Percentiles rank a stretch among this genome's conserved stretches.
phyloP scores from a whole-genome alignment of 2,113 vertebrate genomes.

The Melanostigma gelatinosum region DNA sequence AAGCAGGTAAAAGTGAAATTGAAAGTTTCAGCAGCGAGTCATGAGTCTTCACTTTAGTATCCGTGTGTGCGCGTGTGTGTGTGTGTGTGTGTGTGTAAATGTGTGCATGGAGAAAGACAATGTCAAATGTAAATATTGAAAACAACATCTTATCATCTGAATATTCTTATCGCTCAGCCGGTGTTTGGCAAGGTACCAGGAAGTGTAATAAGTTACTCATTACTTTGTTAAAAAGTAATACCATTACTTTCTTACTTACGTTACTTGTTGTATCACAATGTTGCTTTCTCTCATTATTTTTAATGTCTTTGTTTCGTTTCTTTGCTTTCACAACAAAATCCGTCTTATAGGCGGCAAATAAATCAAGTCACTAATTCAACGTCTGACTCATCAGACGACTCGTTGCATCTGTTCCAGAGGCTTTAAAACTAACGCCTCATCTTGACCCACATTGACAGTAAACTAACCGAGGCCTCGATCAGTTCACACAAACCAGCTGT shows the following conservation, averaged over 20 bases:
- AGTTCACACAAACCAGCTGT: no score
- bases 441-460: no score
- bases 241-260: not conserved
- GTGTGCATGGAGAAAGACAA: not conserved
- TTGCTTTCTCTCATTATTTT: no score
- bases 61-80: not conserved
- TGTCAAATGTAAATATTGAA: not conserved
- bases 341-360: no score
- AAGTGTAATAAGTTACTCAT: not conserved
- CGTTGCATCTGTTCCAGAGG: no score
- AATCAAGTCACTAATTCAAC: no score
- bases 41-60: not conserved
- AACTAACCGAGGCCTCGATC: no score
- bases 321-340: not conserved
- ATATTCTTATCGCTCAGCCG: not conserved
- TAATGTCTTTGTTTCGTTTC: not conserved
- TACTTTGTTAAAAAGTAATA: no score
- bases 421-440: no score
- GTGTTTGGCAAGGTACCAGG: not conserved
- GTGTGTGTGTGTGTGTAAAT: not conserved
- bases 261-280: no score
- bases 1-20: not conserved
- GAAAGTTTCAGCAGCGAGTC: not conserved
- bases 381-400: no score
- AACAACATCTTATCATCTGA: not conserved